These are phyloP conservation scores for Triplophysa siluroides DNA, from an alignment of 2,113 vertebrate species.

Conservation along the genomic window DNA sequence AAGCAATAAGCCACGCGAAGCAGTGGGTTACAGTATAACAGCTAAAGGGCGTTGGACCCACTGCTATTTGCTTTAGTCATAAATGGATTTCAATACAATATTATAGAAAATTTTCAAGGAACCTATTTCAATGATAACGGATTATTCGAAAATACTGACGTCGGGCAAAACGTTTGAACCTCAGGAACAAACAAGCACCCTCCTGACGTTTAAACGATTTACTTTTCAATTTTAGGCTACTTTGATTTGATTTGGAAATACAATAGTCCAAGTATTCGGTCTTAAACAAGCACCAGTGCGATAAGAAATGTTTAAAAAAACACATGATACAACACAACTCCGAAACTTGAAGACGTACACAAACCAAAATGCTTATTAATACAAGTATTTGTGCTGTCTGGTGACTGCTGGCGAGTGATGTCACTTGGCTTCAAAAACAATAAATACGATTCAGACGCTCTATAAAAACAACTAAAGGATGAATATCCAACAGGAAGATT, in stretches of 20 bases:
- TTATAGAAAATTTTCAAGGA: neutral
- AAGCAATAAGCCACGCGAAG: too few relatives aligned
- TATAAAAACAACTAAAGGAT: neutral
- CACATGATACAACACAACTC: neutral
- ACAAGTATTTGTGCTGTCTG: slow-evolving; percentile 5
- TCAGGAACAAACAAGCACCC: slow-evolving; percentile 1
- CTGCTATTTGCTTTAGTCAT: neutral
- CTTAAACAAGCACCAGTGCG: neutral
- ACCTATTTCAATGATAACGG: neutral
- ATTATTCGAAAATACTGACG: neutral
- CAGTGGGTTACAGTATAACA: too few relatives aligned
- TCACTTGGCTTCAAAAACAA: neutral
- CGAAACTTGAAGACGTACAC: neutral
- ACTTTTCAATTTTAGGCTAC: neutral
- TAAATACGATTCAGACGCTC: neutral
- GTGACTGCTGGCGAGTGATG: slow-evolving; percentile 1
- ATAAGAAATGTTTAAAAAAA: neutral
- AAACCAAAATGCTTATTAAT: neutral
- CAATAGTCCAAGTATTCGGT: neutral
- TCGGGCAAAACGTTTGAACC: neutral
- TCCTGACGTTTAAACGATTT: neutral
- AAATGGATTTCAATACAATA: neutral
- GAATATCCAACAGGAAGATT: neutral
- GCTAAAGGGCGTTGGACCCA: too few relatives aligned
- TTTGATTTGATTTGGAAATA: neutral